Evolutionary conservation across 2,888 invertebrate species (phyloP).

Genomic region (Noctuana brunneofusca): DNA sequence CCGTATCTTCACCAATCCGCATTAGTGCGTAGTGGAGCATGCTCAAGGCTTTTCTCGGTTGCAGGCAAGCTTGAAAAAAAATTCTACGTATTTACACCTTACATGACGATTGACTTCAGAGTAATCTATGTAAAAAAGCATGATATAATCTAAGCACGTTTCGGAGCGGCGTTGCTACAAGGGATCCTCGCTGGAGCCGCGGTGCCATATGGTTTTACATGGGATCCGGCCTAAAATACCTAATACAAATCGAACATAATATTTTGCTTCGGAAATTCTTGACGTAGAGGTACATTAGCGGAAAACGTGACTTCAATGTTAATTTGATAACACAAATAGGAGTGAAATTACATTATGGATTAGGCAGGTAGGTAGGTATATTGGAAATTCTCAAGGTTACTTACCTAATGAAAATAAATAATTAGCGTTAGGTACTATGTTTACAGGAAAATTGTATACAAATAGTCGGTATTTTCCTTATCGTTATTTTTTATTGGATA

Average conservation of each 20-base stretch:
- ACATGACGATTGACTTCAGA: conserved; percentile 9
- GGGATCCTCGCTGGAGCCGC: conserved; percentile 13
- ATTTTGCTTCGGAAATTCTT: conserved; percentile 30
- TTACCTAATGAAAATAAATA: not conserved
- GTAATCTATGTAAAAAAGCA: conserved; percentile 24
- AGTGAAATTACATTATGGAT: conserved; percentile 8
- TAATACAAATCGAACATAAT: conserved; percentile 31
- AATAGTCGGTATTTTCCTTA: no score
- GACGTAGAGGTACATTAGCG: conserved; percentile 20
- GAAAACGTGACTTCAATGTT: conserved; percentile 21
- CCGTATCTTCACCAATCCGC: no score
- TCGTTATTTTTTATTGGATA: no score
- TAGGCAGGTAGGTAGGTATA: not conserved
- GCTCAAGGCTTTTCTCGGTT: no score
- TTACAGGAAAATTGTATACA: no score
- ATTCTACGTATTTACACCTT: conserved; percentile 5
- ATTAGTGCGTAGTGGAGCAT: no score
- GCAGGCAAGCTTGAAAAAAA: not conserved
- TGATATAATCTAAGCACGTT: conserved; percentile 28
- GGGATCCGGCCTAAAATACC: conserved; percentile 1
- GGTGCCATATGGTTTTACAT: conserved; percentile 22
- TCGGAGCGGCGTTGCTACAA: conserved; percentile 6
- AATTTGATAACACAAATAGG: conserved; percentile 18
- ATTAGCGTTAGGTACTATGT: no score
- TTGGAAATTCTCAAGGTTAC: not conserved